Conservation (phyloP, 2,888 invertebrate genomes). For the Ophion ellenae region DNA sequence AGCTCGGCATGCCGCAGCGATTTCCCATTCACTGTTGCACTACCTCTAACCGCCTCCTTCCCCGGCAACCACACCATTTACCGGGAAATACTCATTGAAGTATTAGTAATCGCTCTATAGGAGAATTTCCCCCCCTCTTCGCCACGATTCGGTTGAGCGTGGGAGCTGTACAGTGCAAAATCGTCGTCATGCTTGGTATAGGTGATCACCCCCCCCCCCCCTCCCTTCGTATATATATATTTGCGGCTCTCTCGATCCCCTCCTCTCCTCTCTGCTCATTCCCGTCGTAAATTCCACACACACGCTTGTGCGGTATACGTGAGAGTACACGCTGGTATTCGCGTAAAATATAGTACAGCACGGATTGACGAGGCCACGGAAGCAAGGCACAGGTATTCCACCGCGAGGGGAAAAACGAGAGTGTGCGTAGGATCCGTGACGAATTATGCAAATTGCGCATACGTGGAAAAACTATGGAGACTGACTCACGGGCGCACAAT, state of each 20-base stretch:
- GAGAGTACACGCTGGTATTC: background rate
- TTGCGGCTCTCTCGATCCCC: background rate
- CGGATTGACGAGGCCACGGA: constrained; percentile 40
- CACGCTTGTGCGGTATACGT: background rate
- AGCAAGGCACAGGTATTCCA: constrained; percentile 8
- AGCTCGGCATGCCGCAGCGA: constrained; percentile 56
- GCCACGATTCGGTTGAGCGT: constrained; percentile 24
- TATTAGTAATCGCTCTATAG: constrained; percentile 38
- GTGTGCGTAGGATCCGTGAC: constrained; percentile 61
- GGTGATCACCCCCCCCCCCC: background rate
- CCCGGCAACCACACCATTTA: constrained; percentile 28
- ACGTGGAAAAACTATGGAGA: constrained; percentile 48
- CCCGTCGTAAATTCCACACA: background rate
- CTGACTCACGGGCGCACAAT: background rate
- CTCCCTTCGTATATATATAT: background rate
- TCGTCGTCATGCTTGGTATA: constrained; percentile 23
- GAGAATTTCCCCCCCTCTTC: constrained; percentile 4
- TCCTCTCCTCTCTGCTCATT: background rate
- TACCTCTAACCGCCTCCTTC: background rate
- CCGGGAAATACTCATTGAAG: constrained; percentile 55
- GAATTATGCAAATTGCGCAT: constrained; percentile 69
- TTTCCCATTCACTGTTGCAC: constrained; percentile 62
- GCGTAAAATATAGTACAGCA: constrained; percentile 20
- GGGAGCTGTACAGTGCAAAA: constrained; percentile 36
- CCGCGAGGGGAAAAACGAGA: constrained; percentile 39